These are phyloP conservation scores for Noctua pronuba DNA, from an alignment of 2,888 invertebrate genomes.

Conservation along the genomic window DNA sequence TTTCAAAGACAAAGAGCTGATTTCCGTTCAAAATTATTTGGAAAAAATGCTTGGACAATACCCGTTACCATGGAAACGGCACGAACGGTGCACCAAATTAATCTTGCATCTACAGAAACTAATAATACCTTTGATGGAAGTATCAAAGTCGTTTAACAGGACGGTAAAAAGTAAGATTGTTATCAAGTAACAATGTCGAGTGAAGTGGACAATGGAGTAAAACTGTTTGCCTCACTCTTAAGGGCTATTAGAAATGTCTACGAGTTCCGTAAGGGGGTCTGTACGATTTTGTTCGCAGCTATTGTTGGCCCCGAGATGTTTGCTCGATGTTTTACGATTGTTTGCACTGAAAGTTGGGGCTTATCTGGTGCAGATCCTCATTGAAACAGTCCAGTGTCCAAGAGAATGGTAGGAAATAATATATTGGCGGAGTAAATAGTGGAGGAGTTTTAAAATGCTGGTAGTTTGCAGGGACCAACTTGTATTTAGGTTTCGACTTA, in stretches of 20 bases:
- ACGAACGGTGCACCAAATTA: constrained; percentile 76
- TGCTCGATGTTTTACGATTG: constrained; percentile 64
- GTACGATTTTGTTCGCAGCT: constrained; percentile 71
- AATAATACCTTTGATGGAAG: constrained; percentile 46
- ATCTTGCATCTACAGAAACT: constrained; percentile 46
- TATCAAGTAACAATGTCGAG: constrained; percentile 80
- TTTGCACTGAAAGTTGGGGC: constrained; percentile 59
- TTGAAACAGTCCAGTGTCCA: constrained; percentile 42
- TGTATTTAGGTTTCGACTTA: background rate
- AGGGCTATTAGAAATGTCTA: constrained; percentile 88
- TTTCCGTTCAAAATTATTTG: constrained; percentile 53
- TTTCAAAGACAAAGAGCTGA: constrained; percentile 48
- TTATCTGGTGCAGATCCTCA: constrained; percentile 55
- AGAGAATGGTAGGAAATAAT: constrained; percentile 43
- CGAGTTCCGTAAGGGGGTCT: constrained; percentile 78
- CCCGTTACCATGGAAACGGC: constrained; percentile 84
- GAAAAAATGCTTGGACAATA: constrained; percentile 76
- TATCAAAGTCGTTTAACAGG: constrained; percentile 61
- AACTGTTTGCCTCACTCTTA: constrained; percentile 88
- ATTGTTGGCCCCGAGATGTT: constrained; percentile 68
- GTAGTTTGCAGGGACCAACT: background rate
- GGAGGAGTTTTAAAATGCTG: background rate
- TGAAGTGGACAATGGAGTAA: constrained; percentile 86
- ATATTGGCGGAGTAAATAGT: constrained; percentile 34
- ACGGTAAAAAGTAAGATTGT: constrained; percentile 66